Evolutionary conservation across 53 echinoderm and acorn worm species (phyloP), one percentile per base, ranked within the genome.

Genomic region (Luidia sarsii): DNA sequence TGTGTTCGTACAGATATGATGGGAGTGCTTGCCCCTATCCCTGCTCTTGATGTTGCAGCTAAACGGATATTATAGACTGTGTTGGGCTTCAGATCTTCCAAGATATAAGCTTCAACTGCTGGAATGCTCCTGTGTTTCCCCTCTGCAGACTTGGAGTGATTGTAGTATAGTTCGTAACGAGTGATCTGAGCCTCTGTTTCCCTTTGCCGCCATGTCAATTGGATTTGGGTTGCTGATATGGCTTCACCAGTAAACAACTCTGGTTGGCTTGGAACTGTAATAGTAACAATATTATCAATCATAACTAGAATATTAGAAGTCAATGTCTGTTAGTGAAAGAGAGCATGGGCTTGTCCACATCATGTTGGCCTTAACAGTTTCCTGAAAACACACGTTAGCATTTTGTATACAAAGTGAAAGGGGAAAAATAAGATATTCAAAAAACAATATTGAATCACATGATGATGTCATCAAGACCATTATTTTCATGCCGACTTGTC

Each of bases 151-250:
- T 65, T 91, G 1, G 99, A 91, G 57, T 73, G 85, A 34, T 99
- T 99, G 85, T 94, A 99, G 82, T 94, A 99, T 32, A 99, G 87
- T 75, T 99, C 99, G 50, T 99, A 94, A 33, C 84, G 83, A 8
- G 55, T 69, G 39, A 99, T 89, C 33, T 75, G 74, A 1, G 83
- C 68, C 19, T 94, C 91, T 5, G 73, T 89, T 35, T 90, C 90
- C 11, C 91, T 82, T 71, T 90, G 90, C 18, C 79, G 53, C 99
- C 99, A 99, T 0, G 84, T 89, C 18, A 99, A 84, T 25, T 70
- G 82, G 65, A 99, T 94, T 50, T 91, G 77, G 13, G 75, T 87
- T n/a, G 94, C 84, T 1, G 94, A 94, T 11, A 89, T 91, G 39
- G 99, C 86, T 34, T 83, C 87, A 13, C 94, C 99, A 10, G 53